Evolutionary conservation across 2,113 vertebrate genomes (phyloP), one percentile per base, ranked within the genome.

Genomic region (Phalacrocorax carbo): DNA sequence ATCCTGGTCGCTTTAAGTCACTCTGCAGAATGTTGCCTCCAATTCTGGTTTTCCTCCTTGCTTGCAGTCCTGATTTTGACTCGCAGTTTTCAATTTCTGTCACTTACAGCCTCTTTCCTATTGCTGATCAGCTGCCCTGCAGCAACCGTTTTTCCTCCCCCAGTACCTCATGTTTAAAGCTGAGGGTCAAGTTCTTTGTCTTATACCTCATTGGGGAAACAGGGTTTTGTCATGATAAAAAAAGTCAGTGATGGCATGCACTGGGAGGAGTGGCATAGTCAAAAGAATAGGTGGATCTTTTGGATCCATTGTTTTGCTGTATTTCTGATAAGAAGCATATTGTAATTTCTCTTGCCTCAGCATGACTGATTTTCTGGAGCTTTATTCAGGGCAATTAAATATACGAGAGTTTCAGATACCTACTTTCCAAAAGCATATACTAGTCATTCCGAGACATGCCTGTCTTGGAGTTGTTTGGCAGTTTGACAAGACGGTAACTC

Each of bases 371-470:
- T 81, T 88, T 62, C 40, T 1, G 3, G 30, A 44, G n/a, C 38
- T 86, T 91, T 51, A 16, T 34, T 68, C 69, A 52, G 68, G 29
- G 27, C 69, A 70, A 2, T 76, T 58, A 82, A 77, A 77, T 32
- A 21, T 10, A 13, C 1, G 5, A 55, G n/a, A 5, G 7, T 68
- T 91, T 89, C 42, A 17, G 46, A 36, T 77, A 20, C 15, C 49
- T 57, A 1, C 12, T 83, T 77, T 36, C 30, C 83, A 80, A 20
- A 20, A 69, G 49, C 15, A 14, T 27, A 8, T 17, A 11, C 18
- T 15, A 36, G 54, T 48, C 66, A 29, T 77, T 77, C 27, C 0
- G 0, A 70, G 40, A 26, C 34, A 32, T 10, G 5, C 44, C 49
- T 30, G 7, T 15, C 57, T 44, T 44, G 16, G 13, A 38, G 44